Percentiles rank a stretch among this genome's conserved stretches.
These are phyloP conservation scores for Pipistrellus nathusii DNA, from an alignment of 2,797 vertebrate genomes.

Conservation along the genomic window DNA sequence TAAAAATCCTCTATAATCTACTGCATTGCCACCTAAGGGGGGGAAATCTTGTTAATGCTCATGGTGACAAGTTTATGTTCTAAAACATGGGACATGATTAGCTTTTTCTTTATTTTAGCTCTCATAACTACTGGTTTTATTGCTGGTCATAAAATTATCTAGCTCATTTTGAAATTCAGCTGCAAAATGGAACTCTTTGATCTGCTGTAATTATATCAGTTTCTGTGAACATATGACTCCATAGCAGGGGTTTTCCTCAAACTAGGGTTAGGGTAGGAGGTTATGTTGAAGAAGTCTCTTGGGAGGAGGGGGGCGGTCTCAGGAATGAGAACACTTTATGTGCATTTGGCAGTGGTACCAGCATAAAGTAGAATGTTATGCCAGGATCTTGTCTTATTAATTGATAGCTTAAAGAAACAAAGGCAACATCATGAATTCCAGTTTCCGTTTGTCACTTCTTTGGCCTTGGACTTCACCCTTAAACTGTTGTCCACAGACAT, in stretches of 20 bases:
- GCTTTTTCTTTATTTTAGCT: conserved; percentile 86
- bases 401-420: neutral
- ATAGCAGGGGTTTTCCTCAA: neutral
- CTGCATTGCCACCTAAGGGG: neutral
- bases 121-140: conserved; percentile 82
- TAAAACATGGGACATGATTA: conserved; percentile 83
- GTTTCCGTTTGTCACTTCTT: neutral
- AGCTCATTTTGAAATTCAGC: conserved; percentile 83
- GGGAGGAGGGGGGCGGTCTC: neutral
- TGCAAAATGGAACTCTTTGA: conserved; percentile 81
- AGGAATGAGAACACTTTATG: neutral
- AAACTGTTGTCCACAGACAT: neutral
- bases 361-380: neutral
- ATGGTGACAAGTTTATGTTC: conserved; percentile 83
- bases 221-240: conserved; percentile 34
- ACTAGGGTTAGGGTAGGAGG: neutral
- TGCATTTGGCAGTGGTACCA: neutral
- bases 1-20: conserved; percentile 44
- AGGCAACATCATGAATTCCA: neutral
- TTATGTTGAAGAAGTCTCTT: neutral
- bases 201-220: conserved; percentile 62
- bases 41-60: conserved; percentile 55
- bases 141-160: conserved; percentile 84
- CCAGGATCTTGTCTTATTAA: neutral
- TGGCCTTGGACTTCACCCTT: neutral